Percentiles rank a stretch among this genome's conserved stretches.
These are phyloP conservation scores for Campoplex capitator DNA, from an alignment of 2,888 invertebrate species.

Conservation along the genomic window DNA sequence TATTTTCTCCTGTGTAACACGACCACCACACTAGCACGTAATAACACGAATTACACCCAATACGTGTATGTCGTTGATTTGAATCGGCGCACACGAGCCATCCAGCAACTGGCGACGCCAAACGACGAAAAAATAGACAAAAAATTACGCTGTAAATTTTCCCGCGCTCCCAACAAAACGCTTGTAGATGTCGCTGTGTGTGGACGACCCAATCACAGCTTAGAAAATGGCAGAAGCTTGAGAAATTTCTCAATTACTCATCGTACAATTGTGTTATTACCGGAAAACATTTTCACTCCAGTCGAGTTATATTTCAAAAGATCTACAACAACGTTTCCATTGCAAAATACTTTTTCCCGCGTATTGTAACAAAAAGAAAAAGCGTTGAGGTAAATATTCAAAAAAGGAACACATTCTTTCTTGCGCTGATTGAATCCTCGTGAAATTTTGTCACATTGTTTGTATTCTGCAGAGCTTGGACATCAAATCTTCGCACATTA, in stretches of 20 bases:
- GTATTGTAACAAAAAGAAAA: neutral
- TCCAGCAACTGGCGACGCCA: neutral
- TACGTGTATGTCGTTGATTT: neutral
- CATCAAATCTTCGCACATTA: neutral
- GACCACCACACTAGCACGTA: neutral
- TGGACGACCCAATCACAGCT: conserved; percentile 28
- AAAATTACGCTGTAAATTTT: conserved; percentile 7
- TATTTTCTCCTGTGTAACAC: neutral
- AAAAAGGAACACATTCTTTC: neutral
- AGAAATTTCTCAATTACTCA: conserved; percentile 27
- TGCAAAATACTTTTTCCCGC: neutral
- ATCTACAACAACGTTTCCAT: neutral
- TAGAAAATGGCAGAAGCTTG: conserved; percentile 62
- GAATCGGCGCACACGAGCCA: conserved; percentile 2
- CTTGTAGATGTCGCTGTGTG: conserved; percentile 25
- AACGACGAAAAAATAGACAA: neutral
- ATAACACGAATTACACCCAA: conserved; percentile 7
- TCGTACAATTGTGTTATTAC: conserved; percentile 4
- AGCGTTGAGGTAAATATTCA: conserved; percentile 8
- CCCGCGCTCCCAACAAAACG: conserved; percentile 22
- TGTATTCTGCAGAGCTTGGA: neutral
- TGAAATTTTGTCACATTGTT: conserved; percentile 16
- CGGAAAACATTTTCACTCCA: neutral
- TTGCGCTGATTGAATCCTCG: neutral
- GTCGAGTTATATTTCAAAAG: conserved; percentile 7